Evolutionary conservation across 1,140 invertebrate species (phyloP), one percentile per base, ranked within the genome.

Genomic region (Pseudomyrmex cubaensis): DNA sequence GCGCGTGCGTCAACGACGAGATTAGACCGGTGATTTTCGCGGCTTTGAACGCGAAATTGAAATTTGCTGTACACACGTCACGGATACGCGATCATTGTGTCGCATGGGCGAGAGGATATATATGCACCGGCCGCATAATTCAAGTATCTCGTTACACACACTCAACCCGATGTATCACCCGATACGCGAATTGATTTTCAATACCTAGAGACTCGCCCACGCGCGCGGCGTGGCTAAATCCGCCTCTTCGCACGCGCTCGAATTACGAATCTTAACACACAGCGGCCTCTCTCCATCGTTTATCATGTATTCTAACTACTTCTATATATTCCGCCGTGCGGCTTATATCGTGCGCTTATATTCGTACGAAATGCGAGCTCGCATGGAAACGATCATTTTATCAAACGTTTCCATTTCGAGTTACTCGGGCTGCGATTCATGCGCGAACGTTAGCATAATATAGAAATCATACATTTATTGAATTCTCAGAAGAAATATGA

Each of bases 131-230:
- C 48, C 54, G 4, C 48, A 61, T 78, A 84, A 80, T 56, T 80
- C 83, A 70, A 70, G 20, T 59, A 80, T 78, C 22, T 69, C 48
- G 75, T 61, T 67, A 78, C 20, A 62, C 15, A 22, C 56, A 69
- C 44, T 64, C 44, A 20, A 35, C 35, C 44, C 54, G 46, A 61
- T 80, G 54, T 59, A 72, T 80, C 59, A 80, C 48, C 76, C 66
- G 66, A 80, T 80, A 72, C 54, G 66, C 54, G 76, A 80, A 80
- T 80, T 80, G 76, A 80, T 80, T 80, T 80, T 80, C 76, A 80
- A 80, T 80, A 80, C 50, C 63, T 57, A 46, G 72, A 35, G 5
- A 35, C 35, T n/a, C 15, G 15, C 35, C 4, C 0, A 5, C 35
- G 4, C 35, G 48, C 20, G 15, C 67, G 59, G 10, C 64, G 44